Conservation (phyloP, 1,140 invertebrate genomes). For the Goniozus legneri region DNA sequence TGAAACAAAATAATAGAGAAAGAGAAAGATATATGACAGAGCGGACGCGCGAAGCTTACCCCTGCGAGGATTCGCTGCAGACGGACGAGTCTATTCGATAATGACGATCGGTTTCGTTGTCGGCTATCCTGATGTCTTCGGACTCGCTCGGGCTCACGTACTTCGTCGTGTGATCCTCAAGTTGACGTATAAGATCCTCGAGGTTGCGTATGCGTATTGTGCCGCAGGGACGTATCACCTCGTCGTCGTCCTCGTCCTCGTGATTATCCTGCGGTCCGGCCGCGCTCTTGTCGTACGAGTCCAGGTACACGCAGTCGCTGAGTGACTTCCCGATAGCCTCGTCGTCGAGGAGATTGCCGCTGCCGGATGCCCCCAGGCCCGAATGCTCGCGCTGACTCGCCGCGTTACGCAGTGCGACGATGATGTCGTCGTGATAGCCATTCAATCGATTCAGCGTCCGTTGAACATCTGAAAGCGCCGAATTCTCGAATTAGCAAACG, state of each 20-base stretch:
- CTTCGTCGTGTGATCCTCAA: constrained; percentile 70
- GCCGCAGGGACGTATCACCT: constrained; percentile 64
- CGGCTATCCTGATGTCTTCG: constrained; percentile 87
- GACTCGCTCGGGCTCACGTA: constrained; percentile 85
- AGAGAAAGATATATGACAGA: not conserved
- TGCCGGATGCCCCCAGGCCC: constrained; percentile 61
- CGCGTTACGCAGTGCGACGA: constrained; percentile 80
- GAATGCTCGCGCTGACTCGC: constrained; percentile 66
- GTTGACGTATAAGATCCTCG: constrained; percentile 84
- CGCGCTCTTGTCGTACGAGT: constrained; percentile 58
- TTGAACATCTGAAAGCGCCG: constrained; percentile 81
- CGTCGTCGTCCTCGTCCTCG: constrained; percentile 67
- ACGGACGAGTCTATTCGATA: constrained; percentile 79
- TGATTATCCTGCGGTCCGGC: constrained; percentile 55
- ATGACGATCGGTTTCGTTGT: constrained; percentile 85
- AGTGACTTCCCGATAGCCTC: constrained; percentile 64
- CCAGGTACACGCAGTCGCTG: constrained; percentile 64
- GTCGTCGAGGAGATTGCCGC: constrained; percentile 59
- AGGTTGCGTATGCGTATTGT: constrained; percentile 82
- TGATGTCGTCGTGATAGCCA: constrained; percentile 88
- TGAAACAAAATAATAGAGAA: not conserved
- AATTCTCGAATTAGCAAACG: no score
- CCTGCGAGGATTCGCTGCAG: constrained; percentile 70
- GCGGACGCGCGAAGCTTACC: constrained; percentile 52
- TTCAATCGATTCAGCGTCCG: constrained; percentile 80